Base-by-base conservation (phyloP, 2,888 invertebrate species). In the Diarsia mendica region DNA sequence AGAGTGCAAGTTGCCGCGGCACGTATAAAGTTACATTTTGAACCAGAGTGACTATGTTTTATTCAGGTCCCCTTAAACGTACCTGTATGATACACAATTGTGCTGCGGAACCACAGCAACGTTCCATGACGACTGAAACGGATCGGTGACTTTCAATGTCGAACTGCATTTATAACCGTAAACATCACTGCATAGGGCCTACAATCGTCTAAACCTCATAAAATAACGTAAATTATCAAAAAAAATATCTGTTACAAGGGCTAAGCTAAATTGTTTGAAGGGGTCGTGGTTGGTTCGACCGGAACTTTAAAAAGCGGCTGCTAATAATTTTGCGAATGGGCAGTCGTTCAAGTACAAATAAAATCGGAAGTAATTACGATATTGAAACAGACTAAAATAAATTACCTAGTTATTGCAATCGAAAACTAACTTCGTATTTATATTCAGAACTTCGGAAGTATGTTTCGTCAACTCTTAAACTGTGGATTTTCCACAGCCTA, bases 71-170 rank as follows among this genome's bases (percentile, higher is more conserved):
- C n/a, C 67, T 33, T 51, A 46, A 64, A 67, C n/a, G 13, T 76
- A 79, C 61, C 23, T 72, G 33, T 75, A 78, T 74, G 73, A 73
- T 74, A 78, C 65, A 81, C 77, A 61, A 80, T 80, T 85, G 79
- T 79, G 67, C 82, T 82, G 82, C 85, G 89, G 86, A 89, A 87
- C 89, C 88, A 88, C 79, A 85, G 79, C 83, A 78, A 70, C 85
- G 78, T 86, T 85, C 88, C 91, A 90, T 93, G 91, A 92, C 92
- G 88, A 87, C 80, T 83, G 89, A 79, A 87, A 91, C 90, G 91
- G 90, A 86, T 90, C 89, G 90, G 84, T 90, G 89, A 79, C 66
- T 90, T 84, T 75, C 53, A 67, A 73, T 69, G 72, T 71, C 46
- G 60, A 69, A 82, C 73, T 66, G 83, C 73, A 90, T 89, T 87